A percentile compares a stretch with the other conserved stretches of the same genome.
phyloP scores from a whole-genome alignment of 2,888 invertebrate genomes.

The Pomacea canaliculata region DNA sequence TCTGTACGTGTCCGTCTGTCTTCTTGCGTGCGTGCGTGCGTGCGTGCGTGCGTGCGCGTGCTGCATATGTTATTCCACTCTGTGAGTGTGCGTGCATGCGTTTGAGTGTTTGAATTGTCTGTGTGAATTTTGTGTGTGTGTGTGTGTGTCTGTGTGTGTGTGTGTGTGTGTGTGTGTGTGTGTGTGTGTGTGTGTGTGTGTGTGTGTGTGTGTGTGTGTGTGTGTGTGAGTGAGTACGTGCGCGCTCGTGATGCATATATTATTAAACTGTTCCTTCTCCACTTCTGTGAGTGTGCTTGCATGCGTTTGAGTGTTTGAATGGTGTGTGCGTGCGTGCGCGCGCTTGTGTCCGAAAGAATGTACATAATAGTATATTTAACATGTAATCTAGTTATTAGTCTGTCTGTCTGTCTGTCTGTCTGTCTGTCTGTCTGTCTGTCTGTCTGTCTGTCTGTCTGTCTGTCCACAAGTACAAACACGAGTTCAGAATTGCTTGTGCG shows the following conservation, averaged over 20 bases:
- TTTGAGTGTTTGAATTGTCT: background rate
- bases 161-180: background rate
- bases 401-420: background rate
- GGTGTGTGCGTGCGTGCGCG: background rate
- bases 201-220: background rate
- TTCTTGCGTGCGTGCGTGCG: background rate
- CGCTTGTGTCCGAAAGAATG: background rate
- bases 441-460: background rate
- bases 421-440: background rate
- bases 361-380: background rate
- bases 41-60: background rate
- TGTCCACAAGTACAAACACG: too few relatives aligned
- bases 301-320: background rate
- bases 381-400: background rate
- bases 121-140: background rate
- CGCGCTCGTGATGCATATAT: background rate
- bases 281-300: background rate
- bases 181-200: background rate
- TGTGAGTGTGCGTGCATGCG: slow-evolving; percentile 2
- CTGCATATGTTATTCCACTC: background rate
- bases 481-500: too few relatives aligned
- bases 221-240: background rate
- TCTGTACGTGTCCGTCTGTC: background rate
- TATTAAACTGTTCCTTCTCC: background rate
- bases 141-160: background rate